Evolutionary conservation across 2,888 invertebrate genomes (phyloP).

Genomic region (Dasypogon diadema): DNA sequence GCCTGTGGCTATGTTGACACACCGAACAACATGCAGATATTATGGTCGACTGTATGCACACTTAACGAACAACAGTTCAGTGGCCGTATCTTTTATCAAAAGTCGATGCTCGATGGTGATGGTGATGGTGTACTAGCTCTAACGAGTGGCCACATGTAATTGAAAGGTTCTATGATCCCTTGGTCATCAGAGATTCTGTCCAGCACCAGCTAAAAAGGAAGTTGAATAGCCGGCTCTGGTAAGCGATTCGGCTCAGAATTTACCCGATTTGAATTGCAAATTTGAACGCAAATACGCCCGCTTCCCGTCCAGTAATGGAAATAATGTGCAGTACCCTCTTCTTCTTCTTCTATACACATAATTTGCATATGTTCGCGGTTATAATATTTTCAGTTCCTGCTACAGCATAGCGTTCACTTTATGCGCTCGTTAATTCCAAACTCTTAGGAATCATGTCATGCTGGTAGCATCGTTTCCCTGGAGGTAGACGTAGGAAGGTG

Average conservation of each 20-base stretch:
- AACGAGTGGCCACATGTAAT: neutral
- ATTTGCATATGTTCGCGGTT: constrained; percentile 25
- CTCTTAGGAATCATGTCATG: neutral
- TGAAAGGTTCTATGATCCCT: neutral
- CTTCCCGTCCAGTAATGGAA: constrained; percentile 13
- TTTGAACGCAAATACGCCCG: constrained; percentile 18
- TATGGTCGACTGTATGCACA: neutral
- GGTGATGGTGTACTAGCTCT: too few species aligned
- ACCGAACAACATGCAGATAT: neutral
- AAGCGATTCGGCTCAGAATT: neutral
- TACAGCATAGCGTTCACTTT: neutral
- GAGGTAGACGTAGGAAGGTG: neutral
- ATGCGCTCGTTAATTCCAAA: constrained; percentile 17
- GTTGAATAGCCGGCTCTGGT: neutral
- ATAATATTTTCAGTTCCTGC: constrained; percentile 16
- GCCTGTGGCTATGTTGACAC: neutral
- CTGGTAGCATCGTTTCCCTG: neutral
- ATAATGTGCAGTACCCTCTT: neutral
- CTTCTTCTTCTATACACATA: neutral
- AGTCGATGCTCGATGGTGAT: too few species aligned
- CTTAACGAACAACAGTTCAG: neutral
- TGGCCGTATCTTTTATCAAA: neutral
- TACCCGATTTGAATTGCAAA: constrained; percentile 24
- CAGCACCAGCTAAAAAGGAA: constrained; percentile 11
- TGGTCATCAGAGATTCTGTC: neutral